phyloP scores from a whole-genome alignment of 2,113 vertebrate genomes.

The Theristicus caerulescens region DNA sequence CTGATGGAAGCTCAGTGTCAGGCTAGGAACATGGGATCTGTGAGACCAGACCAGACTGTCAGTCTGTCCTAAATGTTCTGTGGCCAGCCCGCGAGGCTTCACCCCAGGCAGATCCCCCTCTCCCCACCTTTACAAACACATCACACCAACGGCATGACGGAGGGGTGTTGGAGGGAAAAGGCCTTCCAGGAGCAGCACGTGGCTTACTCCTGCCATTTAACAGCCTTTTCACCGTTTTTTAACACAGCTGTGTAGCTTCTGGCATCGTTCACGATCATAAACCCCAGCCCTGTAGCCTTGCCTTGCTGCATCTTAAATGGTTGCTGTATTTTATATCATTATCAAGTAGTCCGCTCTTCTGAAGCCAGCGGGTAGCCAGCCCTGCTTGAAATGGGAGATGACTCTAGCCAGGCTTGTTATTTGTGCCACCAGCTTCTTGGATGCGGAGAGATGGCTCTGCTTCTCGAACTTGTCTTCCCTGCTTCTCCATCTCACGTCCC shows the following conservation, averaged over 20 bases:
- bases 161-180: constrained; percentile 9
- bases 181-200: constrained; percentile 33
- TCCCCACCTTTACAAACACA: neutral
- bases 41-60: neutral
- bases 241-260: constrained; percentile 26
- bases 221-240: constrained; percentile 37
- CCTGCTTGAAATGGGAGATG: constrained; percentile 27
- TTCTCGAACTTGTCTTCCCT: constrained; percentile 46
- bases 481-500: constrained; percentile 9
- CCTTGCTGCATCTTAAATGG: constrained; percentile 46
- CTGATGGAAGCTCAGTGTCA: constrained; percentile 23
- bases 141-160: neutral
- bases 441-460: constrained; percentile 18
- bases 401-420: constrained; percentile 28
- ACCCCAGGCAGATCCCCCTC: neutral
- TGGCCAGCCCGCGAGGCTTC: neutral
- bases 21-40: neutral
- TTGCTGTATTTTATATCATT: constrained; percentile 36
- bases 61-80: neutral
- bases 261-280: neutral
- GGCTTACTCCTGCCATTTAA: constrained; percentile 21
- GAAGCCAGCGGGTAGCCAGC: constrained; percentile 32
- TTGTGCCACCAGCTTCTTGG: constrained; percentile 44
- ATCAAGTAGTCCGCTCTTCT: constrained; percentile 40
- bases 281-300: constrained; percentile 19